Evolutionary conservation across 2,797 vertebrate species (phyloP).

Genomic region (Trematomus bernacchii): DNA sequence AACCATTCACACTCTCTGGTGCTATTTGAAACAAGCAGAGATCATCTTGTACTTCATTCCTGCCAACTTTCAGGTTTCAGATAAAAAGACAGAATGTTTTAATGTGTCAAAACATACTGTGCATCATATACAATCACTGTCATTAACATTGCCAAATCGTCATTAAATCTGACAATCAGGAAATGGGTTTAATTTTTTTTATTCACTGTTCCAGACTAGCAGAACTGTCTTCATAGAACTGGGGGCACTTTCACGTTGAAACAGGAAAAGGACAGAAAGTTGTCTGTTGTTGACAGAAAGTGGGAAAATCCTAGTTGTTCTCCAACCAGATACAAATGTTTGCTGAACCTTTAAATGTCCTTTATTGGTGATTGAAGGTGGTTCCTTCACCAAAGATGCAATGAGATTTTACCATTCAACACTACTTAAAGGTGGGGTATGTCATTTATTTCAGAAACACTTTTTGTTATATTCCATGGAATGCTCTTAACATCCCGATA

Average conservation of each 20-base stretch:
- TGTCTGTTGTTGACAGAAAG: too few relatives aligned
- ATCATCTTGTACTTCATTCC: neutral
- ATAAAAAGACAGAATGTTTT: neutral
- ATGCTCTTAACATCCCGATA: too few relatives aligned
- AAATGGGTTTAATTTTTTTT: slow-evolving; percentile 20
- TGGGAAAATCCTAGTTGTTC: too few relatives aligned
- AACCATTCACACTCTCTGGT: neutral
- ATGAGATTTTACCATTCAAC: too few relatives aligned
- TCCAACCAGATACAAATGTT: neutral
- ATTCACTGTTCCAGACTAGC: neutral
- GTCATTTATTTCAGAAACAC: too few relatives aligned
- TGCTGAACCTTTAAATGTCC: neutral
- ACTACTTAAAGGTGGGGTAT: too few relatives aligned
- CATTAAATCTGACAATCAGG: neutral
- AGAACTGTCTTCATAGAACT: neutral
- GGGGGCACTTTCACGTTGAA: too few relatives aligned
- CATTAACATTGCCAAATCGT: slow-evolving; percentile 5
- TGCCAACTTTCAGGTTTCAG: neutral
- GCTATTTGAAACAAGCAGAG: neutral
- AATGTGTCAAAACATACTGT: slow-evolving; percentile 6
- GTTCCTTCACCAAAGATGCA: too few relatives aligned
- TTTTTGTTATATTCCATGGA: too few relatives aligned
- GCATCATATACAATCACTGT: neutral
- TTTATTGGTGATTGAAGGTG: too few relatives aligned
- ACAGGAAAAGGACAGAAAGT: neutral